Percentiles rank a stretch among this genome's conserved stretches.
phyloP scores from a whole-genome alignment of 2,113 vertebrate species.

The Choloepus hoffmanni region DNA sequence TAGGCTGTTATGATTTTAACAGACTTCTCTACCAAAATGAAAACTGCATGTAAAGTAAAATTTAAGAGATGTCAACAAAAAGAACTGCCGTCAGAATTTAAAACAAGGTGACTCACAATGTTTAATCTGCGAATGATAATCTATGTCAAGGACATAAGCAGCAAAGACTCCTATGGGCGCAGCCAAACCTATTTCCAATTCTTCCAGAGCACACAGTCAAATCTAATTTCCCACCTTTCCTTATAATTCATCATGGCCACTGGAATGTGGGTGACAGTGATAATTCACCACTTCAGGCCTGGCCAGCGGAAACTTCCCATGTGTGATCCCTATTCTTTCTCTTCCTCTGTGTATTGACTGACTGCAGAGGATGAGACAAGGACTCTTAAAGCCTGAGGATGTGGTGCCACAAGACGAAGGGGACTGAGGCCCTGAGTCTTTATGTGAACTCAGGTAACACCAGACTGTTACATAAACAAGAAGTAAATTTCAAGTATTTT shows the following conservation, averaged over 20 bases:
- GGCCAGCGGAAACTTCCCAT: not conserved
- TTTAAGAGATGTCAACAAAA: not conserved
- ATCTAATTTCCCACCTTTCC: not conserved
- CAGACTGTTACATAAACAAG: not conserved
- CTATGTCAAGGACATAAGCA: rapidly evolving
- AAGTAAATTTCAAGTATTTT: not conserved
- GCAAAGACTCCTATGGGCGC: not conserved
- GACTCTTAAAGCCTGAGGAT: not conserved
- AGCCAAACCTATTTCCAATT: not conserved
- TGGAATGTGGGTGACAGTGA: not conserved
- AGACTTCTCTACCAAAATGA: not conserved
- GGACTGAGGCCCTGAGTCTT: not conserved
- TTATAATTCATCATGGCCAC: not conserved
- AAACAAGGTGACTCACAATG: not conserved
- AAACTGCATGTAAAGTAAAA: not conserved
- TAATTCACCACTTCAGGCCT: no score
- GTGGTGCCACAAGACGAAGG: not conserved
- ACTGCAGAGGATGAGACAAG: no score
- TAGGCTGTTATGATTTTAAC: not conserved
- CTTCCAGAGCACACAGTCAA: not conserved
- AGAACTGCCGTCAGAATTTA: not conserved
- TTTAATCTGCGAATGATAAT: not conserved
- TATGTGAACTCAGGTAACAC: not conserved
- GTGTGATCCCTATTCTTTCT: not conserved
- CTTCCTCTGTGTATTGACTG: rapidly evolving